Base-by-base conservation (phyloP, 2,113 vertebrate genomes). In the Anarhynchus alexandrinus region DNA sequence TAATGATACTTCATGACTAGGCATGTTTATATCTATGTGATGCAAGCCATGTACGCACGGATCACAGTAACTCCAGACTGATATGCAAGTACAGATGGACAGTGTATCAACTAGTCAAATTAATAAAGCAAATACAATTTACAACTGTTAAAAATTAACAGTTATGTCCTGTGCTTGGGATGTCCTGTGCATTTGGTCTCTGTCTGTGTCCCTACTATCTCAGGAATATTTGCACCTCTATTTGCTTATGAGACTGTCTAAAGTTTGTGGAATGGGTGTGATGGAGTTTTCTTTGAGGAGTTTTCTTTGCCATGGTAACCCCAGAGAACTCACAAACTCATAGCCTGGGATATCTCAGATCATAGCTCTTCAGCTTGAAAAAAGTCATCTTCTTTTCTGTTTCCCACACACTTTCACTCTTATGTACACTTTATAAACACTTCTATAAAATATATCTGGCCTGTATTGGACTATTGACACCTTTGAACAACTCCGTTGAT, bases 31-130 rank as follows among this genome's bases (percentile, higher is more conserved):
- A 22, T 34, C 49, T 30, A 4, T 22, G 49, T 52, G 58, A 43
- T 69, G 25, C n/a, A 70, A 82, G 21, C 36, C 26, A 15, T 45
- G 43, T 20, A n/a, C 3, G 1, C 65, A 47, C 0, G 1, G 49
- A 47, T 21, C 26, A 20, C 71, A 49, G 27, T 12, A 21, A 36
- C 16, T 40, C 21, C 58, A 29, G 45, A 5, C 18, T 49, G 73
- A 34, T 54, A 27, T 5, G 30, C 66, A 79, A 27, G n/a, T 45
- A 21, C 66, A 67, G 61, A 80, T 38, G 58, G 43, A 40, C 34
- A 59, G 6, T 30, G 15, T 27, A 16, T 14, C 74, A 43, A 13
- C 26, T 14, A 52, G 17, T 26, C n/a, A 69, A 42, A 78, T 78
- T 47, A 90, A 87, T 47, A 57, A 61, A 47, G 18, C 36, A 87